Percentiles rank a stretch among this genome's conserved stretches.
Conservation (phyloP, 2,888 invertebrate genomes). For the Drosophila rubida region DNA sequence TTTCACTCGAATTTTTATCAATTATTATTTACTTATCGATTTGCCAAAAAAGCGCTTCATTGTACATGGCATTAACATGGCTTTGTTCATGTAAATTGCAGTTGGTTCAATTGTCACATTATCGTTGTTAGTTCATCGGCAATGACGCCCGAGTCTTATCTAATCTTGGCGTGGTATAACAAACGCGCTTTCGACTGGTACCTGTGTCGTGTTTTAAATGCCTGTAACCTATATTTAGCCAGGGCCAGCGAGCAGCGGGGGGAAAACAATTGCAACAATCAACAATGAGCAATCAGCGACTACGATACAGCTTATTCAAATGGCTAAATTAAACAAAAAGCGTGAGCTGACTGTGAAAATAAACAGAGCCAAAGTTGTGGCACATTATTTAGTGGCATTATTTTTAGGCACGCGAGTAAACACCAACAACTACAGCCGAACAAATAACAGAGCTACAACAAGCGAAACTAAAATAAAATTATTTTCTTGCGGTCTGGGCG, state of each 20-base stretch:
- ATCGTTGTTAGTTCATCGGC: slow-evolving; percentile 9
- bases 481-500: neutral
- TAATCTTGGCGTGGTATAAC: slow-evolving; percentile 37
- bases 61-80: neutral
- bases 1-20: too few relatives aligned
- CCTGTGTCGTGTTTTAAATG: slow-evolving; percentile 28
- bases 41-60: neutral
- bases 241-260: slow-evolving; percentile 10
- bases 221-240: slow-evolving; percentile 37
- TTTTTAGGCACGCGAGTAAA: slow-evolving; percentile 49
- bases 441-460: slow-evolving; percentile 18
- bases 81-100: slow-evolving; percentile 3
- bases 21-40: neutral
- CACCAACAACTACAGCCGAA: slow-evolving; percentile 20
- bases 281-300: slow-evolving; percentile 23
- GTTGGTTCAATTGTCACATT: slow-evolving; percentile 33
- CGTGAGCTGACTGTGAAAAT: slow-evolving; percentile 22
- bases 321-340: slow-evolving; percentile 43
- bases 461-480: neutral
- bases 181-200: slow-evolving; percentile 14
- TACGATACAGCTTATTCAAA: slow-evolving; percentile 29
- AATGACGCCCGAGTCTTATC: slow-evolving; percentile 48
- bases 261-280: slow-evolving; percentile 13
- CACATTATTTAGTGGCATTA: slow-evolving; percentile 33
- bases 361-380: slow-evolving; percentile 34